Evolutionary conservation across 2,113 vertebrate species (phyloP), one percentile per base, ranked within the genome.

Genomic region (Corvus moneduloides): DNA sequence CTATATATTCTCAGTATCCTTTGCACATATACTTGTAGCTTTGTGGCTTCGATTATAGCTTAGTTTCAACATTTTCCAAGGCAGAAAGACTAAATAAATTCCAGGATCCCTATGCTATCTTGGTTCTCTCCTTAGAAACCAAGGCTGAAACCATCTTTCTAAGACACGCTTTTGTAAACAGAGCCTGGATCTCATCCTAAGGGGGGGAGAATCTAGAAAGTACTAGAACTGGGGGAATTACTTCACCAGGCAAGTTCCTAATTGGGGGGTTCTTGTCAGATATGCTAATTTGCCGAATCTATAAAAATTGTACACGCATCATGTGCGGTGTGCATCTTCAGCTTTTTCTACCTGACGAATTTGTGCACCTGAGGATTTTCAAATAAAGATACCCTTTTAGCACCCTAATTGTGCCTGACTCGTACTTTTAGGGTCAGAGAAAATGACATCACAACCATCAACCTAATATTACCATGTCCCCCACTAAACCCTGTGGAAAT

Each of bases 301-400:
- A 11, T 26, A 26, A 59, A 59, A 37, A 59, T 37, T 59, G 16
- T 59, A 26, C 16, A 26, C 4, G 2, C 5, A 4, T 37, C 58
- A 37, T 5, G 3, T 2, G 1, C 3, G 1, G 16, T 6, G 10
- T 37, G n/a, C n/a, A 26, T 26, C n/a, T 59, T 37, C 2, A 3
- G 6, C 15, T 35, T 59, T 59, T 59, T 17, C 15, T 26, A 17
- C 23, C n/a, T 26, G 16, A 17, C 1, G 2, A 37, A 37, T 59
- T 59, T 37, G 16, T 59, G n/a, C 23, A 17, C 23, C 16, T 26
- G n/a, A 37, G 16, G n/a, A 37, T 59, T n/a, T 7, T 37, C 16
- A 12, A 17, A 26, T 6, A 59, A 26, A 59, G 23, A 5, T 24
- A 26, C 7, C 10, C n/a, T 37, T 59, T 59, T 17, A 35, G 24